Percentiles rank a stretch among this genome's conserved stretches.
Conservation (phyloP, 2,797 vertebrate species). For the Acestrorhynchus altus region DNA sequence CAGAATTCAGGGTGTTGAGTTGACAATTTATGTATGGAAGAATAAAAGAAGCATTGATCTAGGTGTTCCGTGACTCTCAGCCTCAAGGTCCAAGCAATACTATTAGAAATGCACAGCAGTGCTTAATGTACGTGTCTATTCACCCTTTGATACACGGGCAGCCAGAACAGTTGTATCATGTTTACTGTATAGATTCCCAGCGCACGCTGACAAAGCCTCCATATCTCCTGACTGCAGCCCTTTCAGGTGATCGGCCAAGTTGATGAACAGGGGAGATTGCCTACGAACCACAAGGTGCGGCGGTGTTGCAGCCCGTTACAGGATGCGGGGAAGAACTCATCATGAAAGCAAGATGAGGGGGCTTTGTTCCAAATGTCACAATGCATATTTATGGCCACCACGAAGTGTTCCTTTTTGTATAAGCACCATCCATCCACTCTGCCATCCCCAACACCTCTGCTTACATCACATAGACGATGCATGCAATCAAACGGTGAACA, state of each 20-base stretch:
- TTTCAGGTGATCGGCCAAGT: conserved; percentile 77
- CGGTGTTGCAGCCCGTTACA: conserved; percentile 82
- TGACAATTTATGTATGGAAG: too few species aligned
- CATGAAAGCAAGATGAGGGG: conserved; percentile 80
- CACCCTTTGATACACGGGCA: not conserved
- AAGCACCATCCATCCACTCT: conserved; percentile 81
- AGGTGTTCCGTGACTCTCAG: too few species aligned
- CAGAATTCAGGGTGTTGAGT: too few species aligned
- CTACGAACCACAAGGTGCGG: conserved; percentile 82
- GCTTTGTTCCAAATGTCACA: conserved; percentile 88
- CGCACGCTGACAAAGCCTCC: conserved; percentile 14
- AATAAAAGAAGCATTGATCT: too few species aligned
- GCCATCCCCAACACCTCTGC: conserved; percentile 70
- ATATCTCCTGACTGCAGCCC: conserved; percentile 74
- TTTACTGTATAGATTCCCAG: not conserved
- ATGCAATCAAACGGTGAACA: conserved; percentile 43
- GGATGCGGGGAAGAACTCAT: conserved; percentile 80
- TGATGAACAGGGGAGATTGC: conserved; percentile 80
- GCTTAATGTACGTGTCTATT: not conserved
- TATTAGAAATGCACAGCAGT: not conserved
- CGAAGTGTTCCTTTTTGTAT: conserved; percentile 80
- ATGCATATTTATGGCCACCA: conserved; percentile 86
- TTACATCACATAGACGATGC: conserved; percentile 52
- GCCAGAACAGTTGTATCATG: not conserved
- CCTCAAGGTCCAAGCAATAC: not conserved